Conservation (phyloP, 2,888 invertebrate species). For the Drosophila phalerata region DNA sequence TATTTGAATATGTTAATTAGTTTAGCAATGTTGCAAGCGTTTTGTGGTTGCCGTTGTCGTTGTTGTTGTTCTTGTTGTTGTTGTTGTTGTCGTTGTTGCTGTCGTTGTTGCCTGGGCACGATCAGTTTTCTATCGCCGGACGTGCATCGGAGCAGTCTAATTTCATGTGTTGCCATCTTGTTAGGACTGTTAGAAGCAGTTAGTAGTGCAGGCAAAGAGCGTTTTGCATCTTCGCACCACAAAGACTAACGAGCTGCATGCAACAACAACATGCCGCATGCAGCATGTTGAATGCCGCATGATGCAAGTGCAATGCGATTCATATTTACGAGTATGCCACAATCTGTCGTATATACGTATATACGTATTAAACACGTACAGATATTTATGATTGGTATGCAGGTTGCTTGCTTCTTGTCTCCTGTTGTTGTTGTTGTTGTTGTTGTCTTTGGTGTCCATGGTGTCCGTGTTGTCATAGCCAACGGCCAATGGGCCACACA, state of each 20-base stretch:
- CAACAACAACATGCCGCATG: conserved; percentile 4
- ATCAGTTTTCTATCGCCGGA: conserved; percentile 75
- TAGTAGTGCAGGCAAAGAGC: conserved; percentile 40
- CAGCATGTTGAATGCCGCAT: conserved; percentile 4
- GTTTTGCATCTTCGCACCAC: conserved; percentile 75
- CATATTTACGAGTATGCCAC: conserved; percentile 70
- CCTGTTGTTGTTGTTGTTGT: not conserved
- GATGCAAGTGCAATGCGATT: conserved; percentile 70
- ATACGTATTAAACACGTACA: conserved; percentile 12
- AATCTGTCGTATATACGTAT: conserved; percentile 12
- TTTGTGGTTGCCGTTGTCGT: conserved; percentile 23
- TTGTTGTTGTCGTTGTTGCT: conserved; percentile 26
- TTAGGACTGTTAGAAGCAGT: conserved; percentile 65
- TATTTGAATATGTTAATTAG: conserved; percentile 81
- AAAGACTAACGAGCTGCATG: conserved; percentile 63
- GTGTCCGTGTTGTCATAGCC: conserved; percentile 34
- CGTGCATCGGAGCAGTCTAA: conserved; percentile 81
- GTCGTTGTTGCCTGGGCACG: conserved; percentile 64
- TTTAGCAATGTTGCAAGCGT: conserved; percentile 49
- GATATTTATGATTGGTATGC: conserved; percentile 69
- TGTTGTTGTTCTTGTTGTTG: conserved; percentile 18
- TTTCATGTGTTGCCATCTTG: conserved; percentile 81
- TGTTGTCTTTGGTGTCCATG: not conserved
- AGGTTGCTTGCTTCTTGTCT: conserved; percentile 18
- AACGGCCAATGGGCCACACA: conserved; percentile 51